phyloP scores from a whole-genome alignment of 2,888 invertebrate species.

The Cremastinae sp. region DNA sequence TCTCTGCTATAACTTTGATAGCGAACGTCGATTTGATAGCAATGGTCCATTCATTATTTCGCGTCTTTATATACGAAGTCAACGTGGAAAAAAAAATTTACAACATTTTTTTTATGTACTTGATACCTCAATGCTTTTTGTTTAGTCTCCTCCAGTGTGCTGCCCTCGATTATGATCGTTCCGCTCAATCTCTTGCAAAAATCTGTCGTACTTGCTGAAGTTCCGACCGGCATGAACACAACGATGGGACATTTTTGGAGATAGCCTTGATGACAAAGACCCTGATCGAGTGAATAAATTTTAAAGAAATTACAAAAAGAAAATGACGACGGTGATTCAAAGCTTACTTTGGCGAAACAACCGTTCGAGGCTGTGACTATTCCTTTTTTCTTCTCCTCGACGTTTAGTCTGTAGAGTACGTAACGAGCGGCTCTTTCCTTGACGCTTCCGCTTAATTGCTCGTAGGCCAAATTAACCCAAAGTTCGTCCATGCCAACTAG shows the following conservation, averaged over 20 bases:
- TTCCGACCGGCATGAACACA: constrained; percentile 41
- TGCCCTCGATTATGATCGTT: constrained; percentile 23
- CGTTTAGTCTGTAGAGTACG: constrained; percentile 33
- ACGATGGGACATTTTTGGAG: constrained; percentile 40
- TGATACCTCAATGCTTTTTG: constrained; percentile 31
- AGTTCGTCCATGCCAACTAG: constrained; percentile 45
- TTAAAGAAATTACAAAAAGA: background rate
- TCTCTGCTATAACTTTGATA: constrained; percentile 28
- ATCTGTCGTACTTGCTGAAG: constrained; percentile 25
- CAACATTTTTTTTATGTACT: background rate
- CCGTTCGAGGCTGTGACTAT: constrained; percentile 41
- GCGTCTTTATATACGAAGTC: too few relatives aligned
- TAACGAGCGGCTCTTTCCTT: constrained; percentile 44
- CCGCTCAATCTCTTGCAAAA: constrained; percentile 44
- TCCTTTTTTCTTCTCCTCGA: constrained; percentile 33
- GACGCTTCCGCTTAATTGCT: constrained; percentile 42
- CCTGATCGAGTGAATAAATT: constrained; percentile 17
- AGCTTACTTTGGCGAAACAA: constrained; percentile 40
- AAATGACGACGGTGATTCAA: background rate
- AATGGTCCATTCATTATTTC: background rate
- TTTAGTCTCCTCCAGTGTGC: constrained; percentile 25
- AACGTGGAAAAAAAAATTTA: too few relatives aligned
- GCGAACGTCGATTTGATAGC: background rate
- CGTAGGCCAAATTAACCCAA: constrained; percentile 44
- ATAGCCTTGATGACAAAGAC: constrained; percentile 45